A percentile compares a stretch with the other conserved stretches of the same genome.
Conservation (phyloP, 2,797 vertebrate species). For the Lithobates pipiens region DNA sequence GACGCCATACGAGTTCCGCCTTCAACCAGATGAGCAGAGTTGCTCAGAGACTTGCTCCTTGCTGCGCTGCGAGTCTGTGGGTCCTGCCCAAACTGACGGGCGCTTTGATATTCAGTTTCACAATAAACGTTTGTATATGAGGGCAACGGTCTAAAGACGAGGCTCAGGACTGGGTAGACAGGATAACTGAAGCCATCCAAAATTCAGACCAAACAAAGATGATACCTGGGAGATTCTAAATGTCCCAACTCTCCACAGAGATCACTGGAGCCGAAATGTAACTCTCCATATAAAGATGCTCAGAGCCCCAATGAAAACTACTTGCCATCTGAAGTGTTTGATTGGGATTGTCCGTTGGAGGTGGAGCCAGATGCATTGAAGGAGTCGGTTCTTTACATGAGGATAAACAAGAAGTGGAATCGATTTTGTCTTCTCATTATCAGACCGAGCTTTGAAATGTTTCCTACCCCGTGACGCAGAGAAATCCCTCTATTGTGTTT, state of each 20-base stretch:
- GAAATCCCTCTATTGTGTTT: slow-evolving; percentile 79
- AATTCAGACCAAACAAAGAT: slow-evolving; percentile 79
- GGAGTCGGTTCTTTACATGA: slow-evolving; percentile 86
- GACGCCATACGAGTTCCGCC: slow-evolving; percentile 89
- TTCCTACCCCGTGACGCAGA: slow-evolving; percentile 79
- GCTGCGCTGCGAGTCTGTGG: slow-evolving; percentile 86
- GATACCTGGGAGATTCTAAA: slow-evolving; percentile 87
- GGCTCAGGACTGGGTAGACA: slow-evolving; percentile 96
- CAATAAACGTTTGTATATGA: slow-evolving; percentile 82
- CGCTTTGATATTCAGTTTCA: slow-evolving; percentile 89
- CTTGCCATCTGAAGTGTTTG: slow-evolving; percentile 61
- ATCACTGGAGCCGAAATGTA: rapidly evolving
- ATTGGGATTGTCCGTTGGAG: slow-evolving; percentile 78
- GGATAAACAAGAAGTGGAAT: slow-evolving; percentile 80
- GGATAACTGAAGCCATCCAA: slow-evolving; percentile 85
- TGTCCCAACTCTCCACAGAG: slow-evolving; percentile 58
- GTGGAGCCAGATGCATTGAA: slow-evolving; percentile 88
- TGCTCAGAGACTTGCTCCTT: slow-evolving; percentile 88
- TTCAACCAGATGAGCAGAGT: slow-evolving; percentile 81
- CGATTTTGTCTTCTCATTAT: slow-evolving; percentile 89
- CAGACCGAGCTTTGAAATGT: slow-evolving; percentile 85
- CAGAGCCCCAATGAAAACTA: slow-evolving; percentile 52
- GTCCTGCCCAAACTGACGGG: slow-evolving; percentile 77
- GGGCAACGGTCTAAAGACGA: slow-evolving; percentile 84
- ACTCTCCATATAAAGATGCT: slow-evolving; percentile 58